Conservation (phyloP, 1,140 invertebrate species). For the Goniozus legneri region DNA sequence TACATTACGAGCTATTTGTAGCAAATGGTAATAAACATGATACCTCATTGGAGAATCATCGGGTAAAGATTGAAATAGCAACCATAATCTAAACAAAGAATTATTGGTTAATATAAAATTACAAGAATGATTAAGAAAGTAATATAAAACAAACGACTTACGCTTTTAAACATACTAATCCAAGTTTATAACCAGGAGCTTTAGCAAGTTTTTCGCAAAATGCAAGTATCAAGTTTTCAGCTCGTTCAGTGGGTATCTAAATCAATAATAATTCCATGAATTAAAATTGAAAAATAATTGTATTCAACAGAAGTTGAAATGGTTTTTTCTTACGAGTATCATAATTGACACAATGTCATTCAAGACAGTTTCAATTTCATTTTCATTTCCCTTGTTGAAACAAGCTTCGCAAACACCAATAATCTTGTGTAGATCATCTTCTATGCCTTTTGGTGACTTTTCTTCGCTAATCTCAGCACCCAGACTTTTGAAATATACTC, state of each 20-base stretch:
- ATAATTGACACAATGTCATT: slow-evolving; percentile 93
- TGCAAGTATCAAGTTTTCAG: slow-evolving; percentile 84
- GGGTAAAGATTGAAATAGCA: slow-evolving; percentile 87
- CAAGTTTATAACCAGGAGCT: slow-evolving; percentile 79
- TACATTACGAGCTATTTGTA: slow-evolving; percentile 82
- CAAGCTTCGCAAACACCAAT: slow-evolving; percentile 90
- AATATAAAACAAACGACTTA: slow-evolving; percentile 56
- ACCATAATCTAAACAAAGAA: slow-evolving; percentile 64
- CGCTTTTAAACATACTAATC: slow-evolving; percentile 80
- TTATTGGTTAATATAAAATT: background rate
- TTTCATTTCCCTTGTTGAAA: slow-evolving; percentile 80
- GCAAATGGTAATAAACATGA: slow-evolving; percentile 87
- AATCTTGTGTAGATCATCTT: slow-evolving; percentile 92
- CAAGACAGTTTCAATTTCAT: slow-evolving; percentile 76
- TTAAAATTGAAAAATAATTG: slow-evolving; percentile 6
- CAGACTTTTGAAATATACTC: slow-evolving; percentile 83
- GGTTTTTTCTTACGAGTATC: slow-evolving; percentile 70
- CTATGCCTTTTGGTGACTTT: slow-evolving; percentile 83
- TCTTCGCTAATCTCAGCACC: slow-evolving; percentile 91
- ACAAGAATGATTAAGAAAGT: slow-evolving; percentile 7
- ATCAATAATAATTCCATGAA: slow-evolving; percentile 18
- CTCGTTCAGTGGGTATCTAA: slow-evolving; percentile 79
- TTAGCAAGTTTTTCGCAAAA: slow-evolving; percentile 95
- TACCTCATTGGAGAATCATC: slow-evolving; percentile 81
- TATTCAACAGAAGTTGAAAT: too few species aligned